Percentiles rank a stretch among this genome's conserved stretches.
Evolutionary conservation across 2,113 vertebrate species (phyloP).

Genomic region (Seriola quinqueradiata): DNA sequence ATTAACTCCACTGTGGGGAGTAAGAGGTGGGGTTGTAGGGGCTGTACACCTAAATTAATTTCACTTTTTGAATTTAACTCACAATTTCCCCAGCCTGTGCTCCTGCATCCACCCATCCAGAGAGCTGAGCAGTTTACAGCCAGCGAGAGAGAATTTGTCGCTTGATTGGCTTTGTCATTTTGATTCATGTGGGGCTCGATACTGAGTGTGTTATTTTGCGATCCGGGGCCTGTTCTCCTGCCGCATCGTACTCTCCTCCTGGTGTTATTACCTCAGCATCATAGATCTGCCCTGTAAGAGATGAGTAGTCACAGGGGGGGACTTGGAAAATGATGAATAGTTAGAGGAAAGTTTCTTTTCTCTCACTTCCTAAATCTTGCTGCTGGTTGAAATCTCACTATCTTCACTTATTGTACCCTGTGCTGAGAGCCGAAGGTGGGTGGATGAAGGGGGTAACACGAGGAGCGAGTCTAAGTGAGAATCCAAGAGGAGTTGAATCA

Average conservation of each 20-base stretch:
- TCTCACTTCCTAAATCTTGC: constrained; percentile 16
- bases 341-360: constrained; percentile 30
- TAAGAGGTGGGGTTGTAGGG: constrained; percentile 18
- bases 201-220: constrained; percentile 65
- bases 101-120: constrained; percentile 52
- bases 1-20: constrained; percentile 52
- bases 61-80: constrained; percentile 50
- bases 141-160: constrained; percentile 65
- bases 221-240: constrained; percentile 48
- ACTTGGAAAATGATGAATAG: constrained; percentile 39
- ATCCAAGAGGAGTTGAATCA: background rate
- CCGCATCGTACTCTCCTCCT: constrained; percentile 25
- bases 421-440: constrained; percentile 40
- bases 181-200: constrained; percentile 70
- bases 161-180: constrained; percentile 77
- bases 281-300: constrained; percentile 54
- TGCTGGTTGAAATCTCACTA: constrained; percentile 55
- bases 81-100: constrained; percentile 32
- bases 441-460: constrained; percentile 19
- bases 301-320: constrained; percentile 41
- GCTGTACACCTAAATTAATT: constrained; percentile 59
- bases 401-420: constrained; percentile 23
- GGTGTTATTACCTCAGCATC: constrained; percentile 71
- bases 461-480: constrained; percentile 13
- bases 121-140: constrained; percentile 58